Evolutionary conservation across 1,140 invertebrate genomes (phyloP), one percentile per base, ranked within the genome.

Genomic region (Luehdorfia chinensis): DNA sequence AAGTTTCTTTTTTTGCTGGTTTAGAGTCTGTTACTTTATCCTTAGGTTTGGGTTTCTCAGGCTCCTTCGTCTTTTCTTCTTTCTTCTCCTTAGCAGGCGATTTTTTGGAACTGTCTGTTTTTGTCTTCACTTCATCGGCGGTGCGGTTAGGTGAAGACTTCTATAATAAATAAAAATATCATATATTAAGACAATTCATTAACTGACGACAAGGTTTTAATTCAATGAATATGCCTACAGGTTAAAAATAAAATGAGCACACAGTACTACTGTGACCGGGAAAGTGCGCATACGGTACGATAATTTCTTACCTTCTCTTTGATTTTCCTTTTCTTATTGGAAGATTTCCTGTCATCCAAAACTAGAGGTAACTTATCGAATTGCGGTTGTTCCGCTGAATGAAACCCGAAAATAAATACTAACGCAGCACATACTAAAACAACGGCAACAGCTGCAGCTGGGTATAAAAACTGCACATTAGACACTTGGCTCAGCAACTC

Each of bases 361-460:
- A 87, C 71, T 44, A 88, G 70, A 2, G 90, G 88, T 21, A 93
- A 81, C 66, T 93, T 92, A 60, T 91, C 90, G 65, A 93, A 93
- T 56, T 91, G 90, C 59, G 92, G 92, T 76, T 92, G 91, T 72
- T 93, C 90, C 36, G 91, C 89, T 55, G 91, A 89, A 81, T 92
- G 91, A 76, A 94, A 93, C 44, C 92, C 92, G 73, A 93, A 93
- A 43, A 88, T 89, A 84, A 92, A 93, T 58, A 93, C 90, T 47
- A 93, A 81, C 41, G 92, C 83, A 49, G 90, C 91, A 54, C 87
- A 89, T 58, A 92, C 72, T 60, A 93, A 85, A 57, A 92, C 91
- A 73, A 92, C 86, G 48, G 89, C 90, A 46, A 92, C 91, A 59
- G 91, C 91, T 55, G 91, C 86, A 44, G 89, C 89, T 54, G 92